Percentiles rank a stretch among this genome's conserved stretches.
Evolutionary conservation across 2,113 vertebrate genomes (phyloP).

Genomic region (Callospermophilus lateralis): DNA sequence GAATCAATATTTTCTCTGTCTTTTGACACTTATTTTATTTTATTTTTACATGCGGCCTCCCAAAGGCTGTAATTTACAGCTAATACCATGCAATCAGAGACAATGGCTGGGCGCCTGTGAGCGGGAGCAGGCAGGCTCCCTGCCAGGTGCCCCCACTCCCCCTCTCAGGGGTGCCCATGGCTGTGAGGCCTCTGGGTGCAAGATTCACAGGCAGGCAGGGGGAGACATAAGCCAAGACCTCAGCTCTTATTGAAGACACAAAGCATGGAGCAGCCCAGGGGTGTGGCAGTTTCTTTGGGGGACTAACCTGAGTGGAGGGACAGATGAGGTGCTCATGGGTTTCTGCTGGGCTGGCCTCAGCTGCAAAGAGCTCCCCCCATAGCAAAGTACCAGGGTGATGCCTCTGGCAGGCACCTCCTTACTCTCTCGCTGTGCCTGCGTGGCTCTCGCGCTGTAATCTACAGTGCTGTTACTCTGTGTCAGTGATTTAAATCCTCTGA

Average conservation of each 20-base stretch:
- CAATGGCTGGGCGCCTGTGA: slow-evolving; percentile 86
- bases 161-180: slow-evolving; percentile 41
- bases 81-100: slow-evolving; percentile 91
- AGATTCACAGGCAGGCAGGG: not conserved
- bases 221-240: not conserved
- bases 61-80: slow-evolving; percentile 89
- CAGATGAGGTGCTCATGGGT: not conserved
- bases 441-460: slow-evolving; percentile 83
- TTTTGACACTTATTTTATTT: slow-evolving; percentile 89
- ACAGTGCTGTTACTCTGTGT: slow-evolving; percentile 85
- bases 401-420: not conserved
- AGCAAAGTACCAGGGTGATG: not conserved
- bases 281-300: not conserved
- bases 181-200: slow-evolving; percentile 28
- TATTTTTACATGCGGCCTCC: slow-evolving; percentile 89
- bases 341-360: not conserved
- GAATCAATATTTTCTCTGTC: slow-evolving; percentile 90
- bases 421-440: not conserved
- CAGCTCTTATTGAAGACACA: not conserved
- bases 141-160: slow-evolving; percentile 78
- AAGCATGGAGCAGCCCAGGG: not conserved
- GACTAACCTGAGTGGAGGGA: not conserved
- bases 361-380: not conserved
- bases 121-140: slow-evolving; percentile 84
- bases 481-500: slow-evolving; percentile 88